phyloP scores from a whole-genome alignment of 2,888 invertebrate species.

The Lottia gigantea region DNA sequence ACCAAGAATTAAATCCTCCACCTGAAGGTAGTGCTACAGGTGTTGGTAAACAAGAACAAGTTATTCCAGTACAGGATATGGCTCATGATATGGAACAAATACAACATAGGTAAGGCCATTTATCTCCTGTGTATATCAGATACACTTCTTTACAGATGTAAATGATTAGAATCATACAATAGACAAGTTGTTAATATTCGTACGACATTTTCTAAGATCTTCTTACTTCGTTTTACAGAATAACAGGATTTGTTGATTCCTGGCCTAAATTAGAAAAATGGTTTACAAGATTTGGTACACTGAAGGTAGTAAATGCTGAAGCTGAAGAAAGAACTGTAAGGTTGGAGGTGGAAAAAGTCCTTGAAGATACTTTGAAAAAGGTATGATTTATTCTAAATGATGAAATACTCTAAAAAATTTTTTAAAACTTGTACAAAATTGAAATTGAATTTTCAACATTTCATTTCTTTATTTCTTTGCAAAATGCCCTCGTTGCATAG shows the following conservation, averaged over 20 bases:
- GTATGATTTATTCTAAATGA: slow-evolving; percentile 35
- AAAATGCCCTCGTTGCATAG: too few species aligned
- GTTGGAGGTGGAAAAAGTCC: slow-evolving; percentile 61
- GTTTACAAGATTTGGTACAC: slow-evolving; percentile 62
- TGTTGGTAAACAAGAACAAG: slow-evolving; percentile 59
- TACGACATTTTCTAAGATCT: too few species aligned
- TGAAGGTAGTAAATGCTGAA: slow-evolving; percentile 58
- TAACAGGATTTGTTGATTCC: slow-evolving; percentile 62
- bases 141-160: neutral
- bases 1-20: slow-evolving; percentile 66
- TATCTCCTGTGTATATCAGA: neutral
- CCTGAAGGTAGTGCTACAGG: slow-evolving; percentile 67
- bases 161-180: neutral
- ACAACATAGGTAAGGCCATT: slow-evolving; percentile 64
- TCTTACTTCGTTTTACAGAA: slow-evolving; percentile 53
- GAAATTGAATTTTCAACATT: too few species aligned
- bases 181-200: neutral
- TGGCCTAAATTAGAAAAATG: slow-evolving; percentile 67
- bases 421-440: too few species aligned
- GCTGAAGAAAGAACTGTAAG: slow-evolving; percentile 49
- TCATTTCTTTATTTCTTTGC: too few species aligned
- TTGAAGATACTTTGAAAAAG: slow-evolving; percentile 62
- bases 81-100: slow-evolving; percentile 66
- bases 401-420: too few species aligned
- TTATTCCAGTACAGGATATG: slow-evolving; percentile 58